Conservation (phyloP, 2,888 invertebrate species). For the Notodonta ziczac region DNA sequence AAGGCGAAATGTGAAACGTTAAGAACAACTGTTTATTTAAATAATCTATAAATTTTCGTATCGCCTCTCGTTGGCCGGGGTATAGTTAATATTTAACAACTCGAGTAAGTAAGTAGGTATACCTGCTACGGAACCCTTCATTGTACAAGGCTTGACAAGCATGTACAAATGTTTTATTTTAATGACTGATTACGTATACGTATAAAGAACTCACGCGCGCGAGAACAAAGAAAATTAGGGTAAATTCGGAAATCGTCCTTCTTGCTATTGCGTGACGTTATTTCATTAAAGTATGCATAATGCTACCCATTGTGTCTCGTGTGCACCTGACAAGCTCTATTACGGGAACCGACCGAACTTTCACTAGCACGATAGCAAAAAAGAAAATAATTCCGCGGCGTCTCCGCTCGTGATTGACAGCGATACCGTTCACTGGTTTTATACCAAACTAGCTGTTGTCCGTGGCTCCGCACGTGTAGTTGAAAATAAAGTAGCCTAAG, state of each 20-base stretch:
- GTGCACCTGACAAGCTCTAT: slow-evolving; percentile 36
- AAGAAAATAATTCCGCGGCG: slow-evolving; percentile 43
- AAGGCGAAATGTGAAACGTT: too few species aligned
- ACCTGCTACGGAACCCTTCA: too few species aligned
- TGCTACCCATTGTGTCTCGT: slow-evolving; percentile 44
- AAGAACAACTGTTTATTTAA: too few species aligned
- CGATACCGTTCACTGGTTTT: slow-evolving; percentile 62
- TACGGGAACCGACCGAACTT: slow-evolving; percentile 57
- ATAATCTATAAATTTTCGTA: too few species aligned
- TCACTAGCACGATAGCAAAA: slow-evolving; percentile 55
- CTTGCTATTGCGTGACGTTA: slow-evolving; percentile 39
- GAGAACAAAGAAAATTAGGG: slow-evolving; percentile 28
- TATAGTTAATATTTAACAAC: too few species aligned
- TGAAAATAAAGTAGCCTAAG: too few species aligned
- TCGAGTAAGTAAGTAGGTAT: too few species aligned
- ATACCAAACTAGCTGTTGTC: slow-evolving; percentile 7
- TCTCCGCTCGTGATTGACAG: slow-evolving; percentile 49
- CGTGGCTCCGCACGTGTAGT: too few species aligned
- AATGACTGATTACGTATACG: neutral
- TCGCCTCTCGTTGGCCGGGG: too few species aligned
- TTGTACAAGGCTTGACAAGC: too few species aligned
- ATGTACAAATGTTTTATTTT: too few species aligned
- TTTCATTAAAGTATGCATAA: slow-evolving; percentile 39
- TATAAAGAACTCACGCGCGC: slow-evolving; percentile 1
- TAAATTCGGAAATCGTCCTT: slow-evolving; percentile 40